Evolutionary conservation across 2,113 vertebrate genomes (phyloP), one percentile per base, ranked within the genome.

Genomic region (Ia io): DNA sequence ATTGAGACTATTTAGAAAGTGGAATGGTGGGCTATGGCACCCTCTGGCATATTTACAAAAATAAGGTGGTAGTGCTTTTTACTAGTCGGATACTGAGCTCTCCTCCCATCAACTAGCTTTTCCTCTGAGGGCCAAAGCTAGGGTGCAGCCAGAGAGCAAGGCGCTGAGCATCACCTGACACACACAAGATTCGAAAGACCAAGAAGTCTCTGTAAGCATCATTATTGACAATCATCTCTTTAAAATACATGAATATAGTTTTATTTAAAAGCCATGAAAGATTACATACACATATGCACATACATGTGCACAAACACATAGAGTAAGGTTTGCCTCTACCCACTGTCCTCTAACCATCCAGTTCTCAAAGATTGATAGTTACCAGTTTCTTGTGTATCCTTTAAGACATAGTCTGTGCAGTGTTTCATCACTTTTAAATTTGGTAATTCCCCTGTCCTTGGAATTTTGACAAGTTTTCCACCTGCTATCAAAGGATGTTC

Each of bases 381-480:
- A 10, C 4, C 44, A 37, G 1, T 40, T 63, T 79, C 18, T 92
- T 69, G 23, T 70, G 5, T 20, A 49, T 56, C 12, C 80, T 56
- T 90, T 69, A 61, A 79, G n/a, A 84, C 56, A 76, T 80, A 28
- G n/a, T n/a, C 42, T 67, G 14, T 82, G n/a, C 44, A 51, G 23
- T 63, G 37, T 77, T 90, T 73, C 61, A 59, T 92, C 77, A 44
- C 32, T 73, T 90, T 83, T 92, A 84, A 85, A 87, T 87, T 90
- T 74, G 67, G 76, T 65, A 53, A 86, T 63, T 83, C 47, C 1
- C 0, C 49, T 88, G 61, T 88, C 49, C 28, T 78, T 84, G 37
- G 49, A 44, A 65, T 95, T 94, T 84, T 82, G 78, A 93, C 89
- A 93, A 71, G 51, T 95, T 95, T 85, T 78, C 37, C 0, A 77